Base-by-base conservation (phyloP, 2,113 vertebrate species). In the Psophia crepitans region DNA sequence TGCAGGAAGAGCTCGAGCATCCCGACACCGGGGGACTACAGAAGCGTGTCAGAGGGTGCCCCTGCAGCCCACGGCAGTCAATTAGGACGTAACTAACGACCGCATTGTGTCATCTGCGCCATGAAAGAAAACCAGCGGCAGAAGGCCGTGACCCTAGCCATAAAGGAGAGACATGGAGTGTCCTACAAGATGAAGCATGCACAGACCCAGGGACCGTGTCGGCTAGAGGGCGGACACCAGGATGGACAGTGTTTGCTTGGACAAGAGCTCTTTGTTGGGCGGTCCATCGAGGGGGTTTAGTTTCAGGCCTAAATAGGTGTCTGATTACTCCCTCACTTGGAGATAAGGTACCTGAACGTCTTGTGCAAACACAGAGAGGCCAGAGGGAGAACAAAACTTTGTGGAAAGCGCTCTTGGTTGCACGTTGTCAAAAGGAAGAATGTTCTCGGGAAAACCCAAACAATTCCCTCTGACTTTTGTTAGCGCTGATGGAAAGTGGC, bases 401-500 rank as follows among this genome's bases (percentile, higher is more conserved):
- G 87, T 44, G 66, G 33, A 10, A 92, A 93, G 71, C 37, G 89
- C 89, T 68, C 80, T 79, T 57, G 84, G 84, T 89, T 80, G 74
- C 84, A 57, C n/a, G 7, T 18, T 87, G 92, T 60, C 84, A 70
- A 53, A 94, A 78, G 84, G 77, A 74, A 91, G 91, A 97, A 93
- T 83, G 87, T 91, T 95, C 84, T 74, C 63, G 58, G 86, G 41
- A 90, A 94, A 95, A 68, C 5, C 28, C 77, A 91, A 95, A 92
- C 76, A 80, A 87, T 71, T 89, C 57, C 61, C 84, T 84, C 95
- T 69, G 37, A 96, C 89, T 96, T 98, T 93, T 95, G 95, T 97
- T 97, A 96, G 95, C n/a, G 2, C 93, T 94, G 93, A 97, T 94
- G 93, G 95, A 75, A 97, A 97, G 96, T 95, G 97, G 98, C 94